A percentile compares a stretch with the other conserved stretches of the same genome.
Evolutionary conservation across 2,888 invertebrate species (phyloP).

Genomic region (Scaptomyza cyrtandrae): DNA sequence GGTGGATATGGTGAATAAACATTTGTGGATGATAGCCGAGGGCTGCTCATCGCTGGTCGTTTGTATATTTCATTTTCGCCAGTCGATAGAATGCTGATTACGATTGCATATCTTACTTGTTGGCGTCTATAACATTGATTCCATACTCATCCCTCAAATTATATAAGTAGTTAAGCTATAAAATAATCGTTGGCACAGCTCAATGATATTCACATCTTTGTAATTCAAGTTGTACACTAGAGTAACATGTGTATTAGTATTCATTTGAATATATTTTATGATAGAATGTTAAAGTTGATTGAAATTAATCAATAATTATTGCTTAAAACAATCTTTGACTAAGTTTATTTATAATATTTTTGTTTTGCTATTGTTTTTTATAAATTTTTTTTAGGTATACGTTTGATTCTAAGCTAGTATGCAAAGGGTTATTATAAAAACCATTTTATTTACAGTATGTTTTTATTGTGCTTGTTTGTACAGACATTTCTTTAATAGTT

Average conservation of each 20-base stretch:
- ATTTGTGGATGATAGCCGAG: constrained; percentile 49
- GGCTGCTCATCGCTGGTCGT: constrained; percentile 24
- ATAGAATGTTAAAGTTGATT: no score
- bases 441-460: no score
- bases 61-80: constrained; percentile 43
- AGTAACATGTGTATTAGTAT: not conserved
- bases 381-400: no score
- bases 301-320: no score
- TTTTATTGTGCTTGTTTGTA: no score
- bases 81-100: constrained; percentile 37
- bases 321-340: no score
- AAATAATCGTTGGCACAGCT: constrained; percentile 3
- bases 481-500: no score
- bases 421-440: no score
- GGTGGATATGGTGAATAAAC: constrained; percentile 8
- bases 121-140: constrained; percentile 5
- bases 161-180: constrained; percentile 1
- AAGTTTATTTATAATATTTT: no score
- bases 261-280: not conserved
- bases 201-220: not conserved
- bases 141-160: constrained; percentile 3
- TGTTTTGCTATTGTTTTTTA: no score
- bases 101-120: constrained; percentile 18
- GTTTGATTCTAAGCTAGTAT: no score
- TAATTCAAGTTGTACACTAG: not conserved